Evolutionary conservation across 2,888 invertebrate genomes (phyloP), one percentile per base, ranked within the genome.

Genomic region (Hypercompe scribonia): DNA sequence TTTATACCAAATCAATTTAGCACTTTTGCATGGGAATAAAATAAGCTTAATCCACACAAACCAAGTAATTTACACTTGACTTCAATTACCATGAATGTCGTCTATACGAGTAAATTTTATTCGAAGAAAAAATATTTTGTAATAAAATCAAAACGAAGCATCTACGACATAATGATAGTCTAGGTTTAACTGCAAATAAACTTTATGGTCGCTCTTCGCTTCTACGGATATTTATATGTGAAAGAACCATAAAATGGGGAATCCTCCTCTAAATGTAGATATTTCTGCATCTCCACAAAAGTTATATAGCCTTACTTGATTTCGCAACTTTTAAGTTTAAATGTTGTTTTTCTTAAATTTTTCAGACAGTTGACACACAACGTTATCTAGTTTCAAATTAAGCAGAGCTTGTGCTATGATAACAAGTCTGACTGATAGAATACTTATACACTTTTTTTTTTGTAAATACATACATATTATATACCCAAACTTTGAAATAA

Each of bases 161-260:
- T 80, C 73, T 75, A 70, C 72, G 81, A 75, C 65, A 76, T 78
- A 75, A 84, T 72, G 77, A 77, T 77, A 82, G 80, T 76, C 73
- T 78, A 79, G 85, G 72, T 78, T 83, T 88, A 87, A 88, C 82
- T 85, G 81, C 75, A 70, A 81, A 86, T 88, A 87, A 88, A 87
- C 67, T 88, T 89, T 86, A 88, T 84, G 83, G 78, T 77, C 73
- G 73, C 75, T 78, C 79, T 78, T 79, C 72, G 73, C 71, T 63
- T 66, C 36, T 42, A 10, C 21, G 61, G 75, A 80, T 84, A 81
- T 80, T 78, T 84, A 79, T 84, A 84, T 78, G 69, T 65, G 75
- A 69, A 69, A 50, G 61, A 65, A 76, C 76, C 65, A 81, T 83
- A 84, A 84, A 83, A 70, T 24, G 63, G 75, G 76, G 76, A 76